Base-by-base conservation (phyloP, 2,797 vertebrate species). In the Acrossocheilus fasciatus region DNA sequence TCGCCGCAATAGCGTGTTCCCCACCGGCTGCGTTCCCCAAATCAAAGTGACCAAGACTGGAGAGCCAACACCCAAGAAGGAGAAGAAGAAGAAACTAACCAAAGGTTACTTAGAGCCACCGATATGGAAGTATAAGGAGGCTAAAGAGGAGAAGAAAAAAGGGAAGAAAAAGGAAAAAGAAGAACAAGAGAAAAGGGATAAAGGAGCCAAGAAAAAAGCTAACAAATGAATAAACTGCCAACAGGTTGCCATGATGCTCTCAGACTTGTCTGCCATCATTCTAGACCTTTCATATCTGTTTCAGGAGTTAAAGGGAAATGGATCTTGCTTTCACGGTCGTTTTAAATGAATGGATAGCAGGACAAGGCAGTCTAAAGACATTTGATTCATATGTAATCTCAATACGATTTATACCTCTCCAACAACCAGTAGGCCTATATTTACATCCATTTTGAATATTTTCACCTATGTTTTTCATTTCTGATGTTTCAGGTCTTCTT, bases 51-150 rank as follows among this genome's bases (percentile, higher is more conserved):
- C 94, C 91, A 97, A 92, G 90, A 92, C 94, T 0, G 54, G 91
- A 0, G 92, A 93, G 1, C 83, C 91, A 0, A 85, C 92, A 0
- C 82, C 90, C 23, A 87, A 92, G 91, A 93, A 94, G 64, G 93
- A 93, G 86, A 94, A 93, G 80, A 88, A 87, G 88, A 92, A 1
- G 0, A 92, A 87, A 0, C 89, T 11, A 0, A 62, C 91, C 0
- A 93, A 92, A 89, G 92, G 92, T 72, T 93, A 95, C 26, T 94
- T 98, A 92, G 93, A 96, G 90, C 96, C 94, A 0, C 98, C 98
- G 0, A 34, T 96, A 59, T 98, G 98, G 97, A 96, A 92, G 84
- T 98, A 98, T 93, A 98, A 97, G 92, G 92, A 95, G 89, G 95
- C 95, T 62, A 96, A 94, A 90, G 90, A 93, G 84, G 94, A 97